phyloP scores from a whole-genome alignment of 2,113 vertebrate genomes.

The Reinhardtius hippoglossoides region DNA sequence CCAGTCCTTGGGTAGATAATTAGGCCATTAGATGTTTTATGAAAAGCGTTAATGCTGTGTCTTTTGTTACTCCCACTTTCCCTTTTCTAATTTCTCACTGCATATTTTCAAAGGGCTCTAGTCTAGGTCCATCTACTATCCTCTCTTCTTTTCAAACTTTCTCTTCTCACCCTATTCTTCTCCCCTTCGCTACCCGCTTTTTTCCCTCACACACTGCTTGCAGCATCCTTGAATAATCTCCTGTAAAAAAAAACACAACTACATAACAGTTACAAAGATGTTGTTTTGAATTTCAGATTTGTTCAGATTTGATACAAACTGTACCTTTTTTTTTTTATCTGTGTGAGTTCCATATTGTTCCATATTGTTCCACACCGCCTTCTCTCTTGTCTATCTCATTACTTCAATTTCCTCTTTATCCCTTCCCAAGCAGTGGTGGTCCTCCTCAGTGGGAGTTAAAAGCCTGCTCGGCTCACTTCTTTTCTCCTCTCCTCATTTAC shows the following conservation, averaged over 20 bases:
- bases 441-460: slow-evolving; percentile 53
- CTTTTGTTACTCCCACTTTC: slow-evolving; percentile 55
- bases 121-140: slow-evolving; percentile 34
- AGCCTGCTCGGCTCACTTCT: slow-evolving; percentile 31
- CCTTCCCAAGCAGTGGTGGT: slow-evolving; percentile 37
- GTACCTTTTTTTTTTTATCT: slow-evolving; percentile 10
- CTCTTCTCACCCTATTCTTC: slow-evolving; percentile 6
- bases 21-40: slow-evolving; percentile 56
- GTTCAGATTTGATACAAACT: slow-evolving; percentile 33
- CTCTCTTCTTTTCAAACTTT: slow-evolving; percentile 28
- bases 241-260: slow-evolving; percentile 6
- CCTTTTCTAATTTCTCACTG: slow-evolving; percentile 56
- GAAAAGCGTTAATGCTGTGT: slow-evolving; percentile 54
- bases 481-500: slow-evolving; percentile 49
- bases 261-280: slow-evolving; percentile 16
- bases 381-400: slow-evolving; percentile 47
- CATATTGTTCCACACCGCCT: slow-evolving; percentile 1
- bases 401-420: slow-evolving; percentile 31
- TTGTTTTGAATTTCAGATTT: slow-evolving; percentile 28
- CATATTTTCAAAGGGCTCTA: slow-evolving; percentile 50
- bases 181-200: slow-evolving; percentile 2
- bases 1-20: slow-evolving; percentile 63
- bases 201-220: slow-evolving; percentile 4
- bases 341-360: slow-evolving; percentile 13
- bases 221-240: slow-evolving; percentile 15